Evolutionary conservation across 2,113 vertebrate genomes (phyloP).

Genomic region (Osmerus eperlanus): DNA sequence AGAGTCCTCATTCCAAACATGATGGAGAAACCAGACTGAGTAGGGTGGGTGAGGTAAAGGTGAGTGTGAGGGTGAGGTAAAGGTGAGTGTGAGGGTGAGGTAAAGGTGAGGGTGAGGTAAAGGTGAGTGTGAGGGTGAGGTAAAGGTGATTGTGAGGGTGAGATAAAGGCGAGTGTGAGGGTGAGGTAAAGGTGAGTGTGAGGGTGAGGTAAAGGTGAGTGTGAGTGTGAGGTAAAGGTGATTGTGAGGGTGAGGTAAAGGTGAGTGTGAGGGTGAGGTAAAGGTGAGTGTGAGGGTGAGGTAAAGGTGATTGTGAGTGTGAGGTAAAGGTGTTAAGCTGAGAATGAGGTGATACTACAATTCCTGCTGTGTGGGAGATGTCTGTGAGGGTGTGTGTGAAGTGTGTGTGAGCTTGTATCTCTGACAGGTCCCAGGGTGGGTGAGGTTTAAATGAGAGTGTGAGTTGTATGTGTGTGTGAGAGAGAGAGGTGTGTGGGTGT

Average conservation of each 20-base stretch:
- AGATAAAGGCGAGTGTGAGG: too few relatives aligned
- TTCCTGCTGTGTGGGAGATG: background rate
- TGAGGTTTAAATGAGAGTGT: background rate
- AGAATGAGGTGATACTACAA: background rate
- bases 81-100: background rate
- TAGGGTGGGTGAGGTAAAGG: background rate
- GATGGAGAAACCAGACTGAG: conserved; percentile 3
- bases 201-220: background rate
- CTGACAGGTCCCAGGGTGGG: too few relatives aligned
- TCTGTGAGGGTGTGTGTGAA: background rate
- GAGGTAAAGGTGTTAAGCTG: background rate
- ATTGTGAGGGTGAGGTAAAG: background rate
- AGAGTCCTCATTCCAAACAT: background rate
- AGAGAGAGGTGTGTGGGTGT: background rate
- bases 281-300: background rate
- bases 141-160: background rate
- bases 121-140: too few relatives aligned
- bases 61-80: too few relatives aligned
- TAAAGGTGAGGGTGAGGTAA: background rate
- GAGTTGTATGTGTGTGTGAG: conserved; percentile 1
- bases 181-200: too few relatives aligned
- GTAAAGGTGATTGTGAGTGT: background rate
- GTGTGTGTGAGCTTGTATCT: background rate
- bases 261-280: too few relatives aligned
- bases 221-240: background rate